Conservation (phyloP, 1,140 invertebrate species). For the Rhysida immarginata region DNA sequence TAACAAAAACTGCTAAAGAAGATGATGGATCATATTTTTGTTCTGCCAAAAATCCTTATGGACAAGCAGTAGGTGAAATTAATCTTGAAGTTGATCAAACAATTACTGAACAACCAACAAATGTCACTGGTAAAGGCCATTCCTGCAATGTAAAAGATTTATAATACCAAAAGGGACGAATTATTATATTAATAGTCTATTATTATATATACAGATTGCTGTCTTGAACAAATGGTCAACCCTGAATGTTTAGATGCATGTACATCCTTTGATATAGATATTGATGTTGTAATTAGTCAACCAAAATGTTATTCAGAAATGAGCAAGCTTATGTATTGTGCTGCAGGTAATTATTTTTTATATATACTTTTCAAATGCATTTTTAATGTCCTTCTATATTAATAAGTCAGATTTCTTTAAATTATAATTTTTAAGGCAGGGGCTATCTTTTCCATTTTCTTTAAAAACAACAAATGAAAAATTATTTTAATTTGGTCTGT, state of each 20-base stretch:
- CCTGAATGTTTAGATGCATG: conserved; percentile 57
- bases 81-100: conserved; percentile 36
- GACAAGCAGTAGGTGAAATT: conserved; percentile 47
- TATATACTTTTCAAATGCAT: too few species aligned
- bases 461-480: too few species aligned
- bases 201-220: conserved; percentile 34
- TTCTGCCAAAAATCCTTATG: conserved; percentile 62
- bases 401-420: too few species aligned
- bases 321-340: conserved; percentile 69
- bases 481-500: too few species aligned
- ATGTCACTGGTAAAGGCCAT: background rate
- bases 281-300: conserved; percentile 57
- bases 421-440: too few species aligned
- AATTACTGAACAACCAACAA: background rate
- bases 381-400: too few species aligned
- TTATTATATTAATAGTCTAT: too few species aligned
- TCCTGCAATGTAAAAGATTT: too few species aligned
- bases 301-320: conserved; percentile 63
- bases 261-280: conserved; percentile 53
- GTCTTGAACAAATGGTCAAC: conserved; percentile 54
- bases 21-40: conserved; percentile 65
- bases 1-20: conserved; percentile 46
- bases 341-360: conserved; percentile 54
- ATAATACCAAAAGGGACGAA: too few species aligned
- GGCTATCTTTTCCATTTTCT: too few species aligned